Base-by-base conservation (phyloP, 2,888 invertebrate genomes). In the Hypsopygia costalis region DNA sequence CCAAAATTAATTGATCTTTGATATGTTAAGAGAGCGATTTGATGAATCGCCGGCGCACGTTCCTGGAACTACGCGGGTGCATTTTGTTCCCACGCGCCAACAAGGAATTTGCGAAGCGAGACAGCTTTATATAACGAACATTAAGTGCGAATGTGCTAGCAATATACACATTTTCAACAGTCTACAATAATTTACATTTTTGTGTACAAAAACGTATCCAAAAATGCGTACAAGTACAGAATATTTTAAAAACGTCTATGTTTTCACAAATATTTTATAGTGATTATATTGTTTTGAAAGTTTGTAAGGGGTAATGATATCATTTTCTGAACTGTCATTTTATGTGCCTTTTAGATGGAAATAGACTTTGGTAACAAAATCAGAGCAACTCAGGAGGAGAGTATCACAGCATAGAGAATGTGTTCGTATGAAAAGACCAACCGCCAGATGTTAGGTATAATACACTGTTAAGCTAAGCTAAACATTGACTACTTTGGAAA, bases 1-100 rank as follows among this genome's bases (percentile, higher is more conserved):
- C 56, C 54, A 43, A 43, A 46, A 54, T 52, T 52, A 51, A 50
- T 54, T 51, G 51, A 51, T 66, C 63, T 69, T 51, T 72, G 70
- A 56, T 58, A 62, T 72, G 70, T 57, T 58, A 62, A 58, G 59
- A 67, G 63, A 70, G 59, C 61, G 65, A 71, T 79, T 79, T 81
- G 79, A 81, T 82, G 70, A 72, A 80, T 73, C 71, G 75, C 71
- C 55, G 53, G 70, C 61, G 66, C 66, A 66, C 66, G 72, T 86
- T 85, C 86, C 81, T 55, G 77, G 85, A 87, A 85, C 60, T 49
- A 43, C 55, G 63, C 67, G 46, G 55, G 61, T 64, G 67, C 78
- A 74, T 76, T 79, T 62, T 62, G 69, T 86, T 87, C 87, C 83
- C 87, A 86, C 86, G 83, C 70, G 71, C 65, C 63, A 58, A 55